Evolutionary conservation across 2,888 invertebrate species (phyloP), one percentile per base, ranked within the genome.

Genomic region (Ormyrus thymus): DNA sequence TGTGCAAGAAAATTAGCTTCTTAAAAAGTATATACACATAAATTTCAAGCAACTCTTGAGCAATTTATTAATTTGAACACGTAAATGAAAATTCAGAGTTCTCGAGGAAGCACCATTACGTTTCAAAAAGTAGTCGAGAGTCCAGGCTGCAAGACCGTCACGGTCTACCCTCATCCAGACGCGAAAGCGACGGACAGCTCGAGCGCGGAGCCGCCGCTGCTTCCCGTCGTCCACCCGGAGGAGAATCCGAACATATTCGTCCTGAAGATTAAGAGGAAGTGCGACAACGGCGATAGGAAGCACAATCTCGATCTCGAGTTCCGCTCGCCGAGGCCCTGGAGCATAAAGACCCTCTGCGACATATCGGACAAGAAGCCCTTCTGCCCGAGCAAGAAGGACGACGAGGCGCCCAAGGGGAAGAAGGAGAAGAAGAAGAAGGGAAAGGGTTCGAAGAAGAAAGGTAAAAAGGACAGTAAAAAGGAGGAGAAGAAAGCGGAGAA

Each of bases 171-270:
- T 9, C 73, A 74, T 43, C 55, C 79, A 0, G 77, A 82, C 62
- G 71, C 69, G 7, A 73, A 53, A 70, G 9, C 7, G 51, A 13
- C 61, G 29, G 45, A 10, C 45, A 53, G 53, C 55, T 66, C 51
- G 1, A 46, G 66, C 50, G n/a, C n/a, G 10, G 51, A 81, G 53
- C 13, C 69, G 55, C 11, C 15, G 0, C 8, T 68, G 1, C 15
- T 78, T 0, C 70, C 77, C 0, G 66, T 72, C 6, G 75, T 77
- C 5, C 61, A 81, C 69, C 74, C 80, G 0, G 86, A 86, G 48
- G 86, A 87, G 50, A 90, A 90, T 84, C 89, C 89, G 0, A 89
- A 90, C 78, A 84, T 88, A 29, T 90, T 89, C 69, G 15, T 87
- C 0, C 78, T 90, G 6, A 86, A 84, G 69, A 86, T 90, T 43